Base-by-base conservation (phyloP, 2,797 vertebrate species). In the Characodon lateralis region DNA sequence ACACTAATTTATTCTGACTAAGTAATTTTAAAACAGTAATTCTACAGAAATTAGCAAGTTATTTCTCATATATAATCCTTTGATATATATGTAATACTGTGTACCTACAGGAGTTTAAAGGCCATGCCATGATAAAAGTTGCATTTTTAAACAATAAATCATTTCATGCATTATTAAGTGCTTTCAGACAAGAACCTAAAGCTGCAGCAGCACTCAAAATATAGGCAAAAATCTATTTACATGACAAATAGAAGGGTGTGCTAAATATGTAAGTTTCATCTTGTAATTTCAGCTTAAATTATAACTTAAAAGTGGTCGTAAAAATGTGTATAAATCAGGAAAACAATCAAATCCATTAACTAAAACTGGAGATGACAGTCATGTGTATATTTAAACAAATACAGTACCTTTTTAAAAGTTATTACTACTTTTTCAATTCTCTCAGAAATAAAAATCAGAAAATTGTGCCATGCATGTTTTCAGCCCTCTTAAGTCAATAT, bases 1-100 rank as follows among this genome's bases (percentile, higher is more conserved):
- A 68, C 26, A 63, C 39, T 58, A 71, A 53, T 78, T 85, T 76
- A 56, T 83, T 80, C 74, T 85, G 84, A 86, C 76, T 68, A 41
- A 71, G 48, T 72, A 13, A 63, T 85, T 87, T 84, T 46, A 72
- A 26, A 75, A 63, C 28, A 80, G 31, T 51, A 68, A 14, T 69
- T 72, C 31, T 51, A 22, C 43, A 73, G 78, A 69, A 68, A 83
- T 63, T 58, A 76, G 76, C 68, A 71, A 74, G 58, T 75, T 69
- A 55, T 43, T 72, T 71, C 77, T 82, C 50, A 75, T 10, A 83
- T 46, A 72, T n/a, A 81, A 76, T 70, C 59, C 66, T 61, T 72
- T 78, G 75, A 63, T 68, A 51, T 75, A 56, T 35, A 78, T 80
- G n/a, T 12, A 78, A 72, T 63, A 68, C 41, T 46, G 48, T 56